Percentiles rank a stretch among this genome's conserved stretches.
Conservation (phyloP, 2,888 invertebrate genomes). For the Stictocephala bisonia region DNA sequence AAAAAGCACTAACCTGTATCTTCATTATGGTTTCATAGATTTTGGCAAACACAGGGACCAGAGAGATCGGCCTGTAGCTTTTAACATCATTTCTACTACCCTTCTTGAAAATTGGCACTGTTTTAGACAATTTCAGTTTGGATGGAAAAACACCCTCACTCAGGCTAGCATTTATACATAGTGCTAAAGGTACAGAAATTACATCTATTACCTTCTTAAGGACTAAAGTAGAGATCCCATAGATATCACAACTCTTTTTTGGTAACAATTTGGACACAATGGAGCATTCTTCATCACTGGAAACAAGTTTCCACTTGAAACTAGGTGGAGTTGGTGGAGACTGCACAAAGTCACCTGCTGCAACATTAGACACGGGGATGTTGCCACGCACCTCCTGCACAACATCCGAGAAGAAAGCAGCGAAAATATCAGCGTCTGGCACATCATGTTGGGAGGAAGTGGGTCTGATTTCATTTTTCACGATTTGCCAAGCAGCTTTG, state of each 20-base stretch:
- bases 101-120: constrained; percentile 3
- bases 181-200: background rate
- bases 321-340: too few species aligned
- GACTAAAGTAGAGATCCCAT: background rate
- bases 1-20: background rate
- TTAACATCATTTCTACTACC: background rate
- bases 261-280: background rate
- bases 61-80: background rate
- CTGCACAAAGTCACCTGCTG: too few species aligned
- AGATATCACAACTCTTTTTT: background rate
- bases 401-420: too few species aligned
- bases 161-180: background rate
- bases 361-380: too few species aligned
- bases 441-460: too few species aligned
- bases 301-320: background rate
- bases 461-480: too few species aligned
- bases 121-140: background rate
- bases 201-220: background rate
- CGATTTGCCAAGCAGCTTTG: too few species aligned
- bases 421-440: too few species aligned
- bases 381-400: too few species aligned
- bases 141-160: background rate
- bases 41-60: background rate
- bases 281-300: background rate
- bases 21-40: background rate